phyloP scores from a whole-genome alignment of 1,140 invertebrate species.

The Lordiphosa collinella region DNA sequence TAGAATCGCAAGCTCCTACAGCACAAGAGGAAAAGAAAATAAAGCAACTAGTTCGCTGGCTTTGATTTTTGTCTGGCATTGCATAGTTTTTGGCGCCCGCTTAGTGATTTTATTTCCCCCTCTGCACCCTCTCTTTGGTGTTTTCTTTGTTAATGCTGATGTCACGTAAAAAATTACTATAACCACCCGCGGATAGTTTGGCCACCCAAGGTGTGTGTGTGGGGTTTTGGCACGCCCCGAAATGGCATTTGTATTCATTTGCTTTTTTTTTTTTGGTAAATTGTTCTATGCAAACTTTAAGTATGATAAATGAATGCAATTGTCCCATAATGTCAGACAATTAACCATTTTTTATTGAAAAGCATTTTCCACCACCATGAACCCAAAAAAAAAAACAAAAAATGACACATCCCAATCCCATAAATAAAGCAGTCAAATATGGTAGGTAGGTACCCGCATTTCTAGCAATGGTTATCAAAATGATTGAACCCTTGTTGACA shows the following conservation, averaged over 20 bases:
- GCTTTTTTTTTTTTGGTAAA: conserved; percentile 42
- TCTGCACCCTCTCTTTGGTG: conserved; percentile 6
- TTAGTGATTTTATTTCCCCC: neutral
- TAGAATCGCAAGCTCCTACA: conserved; percentile 34
- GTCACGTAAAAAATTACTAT: conserved; percentile 75
- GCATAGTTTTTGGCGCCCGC: conserved; percentile 70
- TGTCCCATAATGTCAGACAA: conserved; percentile 46
- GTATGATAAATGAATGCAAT: conserved; percentile 66
- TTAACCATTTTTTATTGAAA: conserved; percentile 66
- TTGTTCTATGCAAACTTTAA: conserved; percentile 73
- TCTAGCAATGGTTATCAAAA: conserved; percentile 48
- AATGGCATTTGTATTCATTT: conserved; percentile 45
- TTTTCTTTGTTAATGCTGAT: conserved; percentile 38
- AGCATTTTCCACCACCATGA: conserved; percentile 60
- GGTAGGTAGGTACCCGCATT: conserved; percentile 47
- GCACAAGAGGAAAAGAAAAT: conserved; percentile 1
- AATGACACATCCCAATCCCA: conserved; percentile 13
- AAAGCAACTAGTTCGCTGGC: conserved; percentile 33
- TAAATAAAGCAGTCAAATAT: conserved; percentile 61
- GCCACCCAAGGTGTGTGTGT: conserved; percentile 56
- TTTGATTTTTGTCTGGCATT: conserved; percentile 61
- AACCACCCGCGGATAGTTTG: conserved; percentile 59
- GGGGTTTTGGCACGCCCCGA: conserved; percentile 52
- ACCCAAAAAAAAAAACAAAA: conserved; percentile 4
- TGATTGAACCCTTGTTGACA: conserved; percentile 64